Base-by-base conservation (phyloP, 1,140 invertebrate species). In the Pteromalus puparum region DNA sequence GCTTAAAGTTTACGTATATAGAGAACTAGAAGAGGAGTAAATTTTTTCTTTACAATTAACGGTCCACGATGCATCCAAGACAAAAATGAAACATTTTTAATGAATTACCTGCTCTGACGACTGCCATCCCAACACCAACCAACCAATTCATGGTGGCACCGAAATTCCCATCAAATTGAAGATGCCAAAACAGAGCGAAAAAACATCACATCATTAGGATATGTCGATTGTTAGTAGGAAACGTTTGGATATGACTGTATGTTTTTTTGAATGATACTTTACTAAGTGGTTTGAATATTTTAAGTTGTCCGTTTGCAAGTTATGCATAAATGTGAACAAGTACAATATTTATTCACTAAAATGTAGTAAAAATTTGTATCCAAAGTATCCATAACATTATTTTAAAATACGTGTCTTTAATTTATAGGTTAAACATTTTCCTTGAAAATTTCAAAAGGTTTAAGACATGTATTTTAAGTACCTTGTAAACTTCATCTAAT, bases 21-120 rank as follows among this genome's bases (percentile, higher is more conserved):
- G 13, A 42, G 15, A 42, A 67, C 78, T 24, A 72, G 2, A 24
- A 53, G 7, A 26, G 72, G 78, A 84, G 78, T 81, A 84, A 80
- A 81, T 81, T 5, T 28, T 70, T 78, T 78, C 24, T 78, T 76
- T 68, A 48, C 21, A 72, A 72, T 72, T 28, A 34, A 72, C 26
- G 21, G 30, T 77, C 46, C 26, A 38, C 38, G 18, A 82, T 70
- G 77, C 28, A 81, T 48, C 12, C 78, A 76, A 73, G 79, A 87
- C 85, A 79, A 73, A 24, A 84, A 78, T 85, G 85, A 83, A 86
- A 85, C 82, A 86, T 88, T 79, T 68, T 81, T 70, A 30, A 81
- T 85, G 46, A 89, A 88, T 93, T 93, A 93, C 92, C 92, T 93
- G 91, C 88, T 92, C 80, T 93, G 91, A 89, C 91, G 92, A 91